These are phyloP conservation scores for Calyptomena viridis DNA, from an alignment of 2,113 vertebrate genomes.

Conservation along the genomic window DNA sequence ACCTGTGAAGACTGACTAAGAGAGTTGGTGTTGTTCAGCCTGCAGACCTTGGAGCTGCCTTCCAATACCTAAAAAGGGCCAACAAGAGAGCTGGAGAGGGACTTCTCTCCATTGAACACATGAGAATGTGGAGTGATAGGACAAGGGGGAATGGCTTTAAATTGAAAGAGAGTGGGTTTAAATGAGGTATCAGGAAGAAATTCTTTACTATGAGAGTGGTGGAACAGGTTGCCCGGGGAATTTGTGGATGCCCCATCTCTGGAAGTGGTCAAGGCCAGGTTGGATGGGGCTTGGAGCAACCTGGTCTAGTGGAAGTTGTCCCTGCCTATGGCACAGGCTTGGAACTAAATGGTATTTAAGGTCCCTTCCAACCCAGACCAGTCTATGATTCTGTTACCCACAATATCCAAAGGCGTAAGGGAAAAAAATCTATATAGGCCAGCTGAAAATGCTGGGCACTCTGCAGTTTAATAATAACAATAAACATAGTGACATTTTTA, in stretches of 20 bases:
- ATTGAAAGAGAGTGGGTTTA: neutral
- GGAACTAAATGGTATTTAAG: neutral
- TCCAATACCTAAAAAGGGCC: neutral
- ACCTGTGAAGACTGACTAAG: neutral
- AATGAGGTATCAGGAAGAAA: neutral
- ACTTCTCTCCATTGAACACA: too few species aligned
- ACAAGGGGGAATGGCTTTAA: neutral
- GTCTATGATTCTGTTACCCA: neutral
- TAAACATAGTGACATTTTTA: conserved; percentile 36
- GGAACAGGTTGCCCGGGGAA: neutral
- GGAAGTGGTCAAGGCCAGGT: neutral
- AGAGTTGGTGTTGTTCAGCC: neutral
- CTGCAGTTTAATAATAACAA: conserved; percentile 1
- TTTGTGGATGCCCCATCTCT: neutral
- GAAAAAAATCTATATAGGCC: neutral
- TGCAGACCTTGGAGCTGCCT: neutral
- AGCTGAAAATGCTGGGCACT: conserved; percentile 9
- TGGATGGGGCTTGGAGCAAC: neutral
- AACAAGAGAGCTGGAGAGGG: neutral
- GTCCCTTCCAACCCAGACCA: neutral
- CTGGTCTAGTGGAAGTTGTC: neutral
- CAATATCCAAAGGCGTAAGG: neutral
- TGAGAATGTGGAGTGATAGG: neutral
- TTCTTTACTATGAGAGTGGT: neutral
- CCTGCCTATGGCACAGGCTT: rapidly evolving